These are phyloP conservation scores for Yponomeuta sedellus DNA, from an alignment of 2,888 invertebrate species.

Conservation along the genomic window DNA sequence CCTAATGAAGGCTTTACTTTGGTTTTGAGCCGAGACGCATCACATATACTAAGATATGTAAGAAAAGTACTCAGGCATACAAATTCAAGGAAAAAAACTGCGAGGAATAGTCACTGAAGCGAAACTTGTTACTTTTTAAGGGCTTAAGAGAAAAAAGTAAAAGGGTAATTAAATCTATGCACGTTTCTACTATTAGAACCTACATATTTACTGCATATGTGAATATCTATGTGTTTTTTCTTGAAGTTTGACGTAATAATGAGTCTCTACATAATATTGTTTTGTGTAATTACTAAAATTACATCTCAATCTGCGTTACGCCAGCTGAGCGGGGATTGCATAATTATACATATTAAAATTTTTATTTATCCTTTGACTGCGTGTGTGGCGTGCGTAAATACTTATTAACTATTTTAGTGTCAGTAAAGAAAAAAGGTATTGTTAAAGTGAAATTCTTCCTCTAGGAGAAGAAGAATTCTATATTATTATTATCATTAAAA, in stretches of 20 bases:
- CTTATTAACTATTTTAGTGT: neutral
- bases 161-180: constrained; percentile 1
- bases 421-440: no score
- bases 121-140: neutral
- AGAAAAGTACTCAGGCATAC: neutral
- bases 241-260: neutral
- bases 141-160: neutral
- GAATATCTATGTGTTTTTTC: neutral
- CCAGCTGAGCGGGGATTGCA: neutral
- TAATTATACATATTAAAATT: neutral
- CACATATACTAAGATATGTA: neutral
- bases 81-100: neutral
- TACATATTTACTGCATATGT: neutral
- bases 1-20: neutral
- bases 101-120: neutral
- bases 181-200: neutral
- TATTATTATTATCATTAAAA: no score
- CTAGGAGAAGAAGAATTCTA: no score
- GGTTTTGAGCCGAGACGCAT: neutral
- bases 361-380: neutral
- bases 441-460: no score
- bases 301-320: neutral
- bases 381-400: neutral
- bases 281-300: neutral
- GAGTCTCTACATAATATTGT: neutral